Conservation (phyloP, 2,888 invertebrate genomes). For the Sinohyriopsis cumingii region DNA sequence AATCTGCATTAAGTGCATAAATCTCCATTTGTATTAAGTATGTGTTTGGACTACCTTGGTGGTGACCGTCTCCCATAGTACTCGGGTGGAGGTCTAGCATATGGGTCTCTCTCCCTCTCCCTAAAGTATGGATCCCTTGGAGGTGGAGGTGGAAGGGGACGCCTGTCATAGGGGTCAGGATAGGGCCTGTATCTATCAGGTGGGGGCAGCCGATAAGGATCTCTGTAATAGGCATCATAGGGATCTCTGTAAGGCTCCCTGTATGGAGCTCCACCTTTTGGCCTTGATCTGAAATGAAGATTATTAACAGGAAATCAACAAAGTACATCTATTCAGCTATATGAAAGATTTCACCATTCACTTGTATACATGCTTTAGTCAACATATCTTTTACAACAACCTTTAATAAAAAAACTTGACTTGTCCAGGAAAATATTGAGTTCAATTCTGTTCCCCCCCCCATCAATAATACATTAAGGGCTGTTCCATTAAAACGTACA, state of each 20-base stretch:
- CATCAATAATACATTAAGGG: too few species aligned
- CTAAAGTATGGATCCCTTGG: slow-evolving; percentile 48
- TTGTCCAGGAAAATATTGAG: too few species aligned
- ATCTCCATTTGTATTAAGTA: too few species aligned
- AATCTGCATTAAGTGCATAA: too few species aligned
- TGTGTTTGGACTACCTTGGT: slow-evolving; percentile 4
- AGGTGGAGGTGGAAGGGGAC: slow-evolving; percentile 40
- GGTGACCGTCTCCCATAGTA: slow-evolving; percentile 52
- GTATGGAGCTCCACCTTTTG: slow-evolving; percentile 6
- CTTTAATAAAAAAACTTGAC: too few species aligned
- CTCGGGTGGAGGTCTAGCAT: slow-evolving; percentile 57
- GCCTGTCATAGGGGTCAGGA: slow-evolving; percentile 59
- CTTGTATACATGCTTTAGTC: background rate
- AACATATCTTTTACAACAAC: too few species aligned
- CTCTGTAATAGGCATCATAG: slow-evolving; percentile 58
- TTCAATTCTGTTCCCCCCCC: too few species aligned
- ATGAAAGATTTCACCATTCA: background rate
- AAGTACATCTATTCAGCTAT: background rate
- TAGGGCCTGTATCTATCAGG: slow-evolving; percentile 60
- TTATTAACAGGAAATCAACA: background rate
- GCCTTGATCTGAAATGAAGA: background rate
- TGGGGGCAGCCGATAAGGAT: slow-evolving; percentile 54
- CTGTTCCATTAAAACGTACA: too few species aligned
- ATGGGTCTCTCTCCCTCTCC: slow-evolving; percentile 47
- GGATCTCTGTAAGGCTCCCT: slow-evolving; percentile 43